Conservation (phyloP, 1,140 invertebrate species). For the Euwallacea similis region DNA sequence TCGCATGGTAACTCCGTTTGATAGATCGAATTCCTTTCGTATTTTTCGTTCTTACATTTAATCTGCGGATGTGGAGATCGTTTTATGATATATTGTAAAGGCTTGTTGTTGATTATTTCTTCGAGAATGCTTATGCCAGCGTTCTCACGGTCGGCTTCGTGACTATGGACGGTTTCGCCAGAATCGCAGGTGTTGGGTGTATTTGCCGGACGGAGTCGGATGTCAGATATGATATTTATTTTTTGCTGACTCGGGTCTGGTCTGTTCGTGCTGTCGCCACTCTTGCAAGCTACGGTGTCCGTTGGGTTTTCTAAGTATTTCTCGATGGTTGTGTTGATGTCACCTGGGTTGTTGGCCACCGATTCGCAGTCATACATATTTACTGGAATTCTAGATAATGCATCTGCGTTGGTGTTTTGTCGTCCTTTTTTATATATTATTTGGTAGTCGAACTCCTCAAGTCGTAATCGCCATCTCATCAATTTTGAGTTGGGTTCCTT, state of each 20-base stretch:
- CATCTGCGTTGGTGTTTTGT: slow-evolving; percentile 43
- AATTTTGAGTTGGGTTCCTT: slow-evolving; percentile 54
- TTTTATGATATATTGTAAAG: slow-evolving; percentile 1
- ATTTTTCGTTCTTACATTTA: not conserved
- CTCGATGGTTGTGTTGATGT: not conserved
- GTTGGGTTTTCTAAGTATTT: not conserved
- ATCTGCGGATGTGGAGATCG: not conserved
- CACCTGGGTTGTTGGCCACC: not conserved
- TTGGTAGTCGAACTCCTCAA: slow-evolving; percentile 54
- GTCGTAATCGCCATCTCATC: slow-evolving; percentile 53
- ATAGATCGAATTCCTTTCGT: slow-evolving; percentile 2
- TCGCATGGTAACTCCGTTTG: not conserved
- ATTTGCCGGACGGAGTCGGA: not conserved
- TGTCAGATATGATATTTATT: not conserved
- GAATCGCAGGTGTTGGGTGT: not conserved
- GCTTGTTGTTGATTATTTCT: slow-evolving; percentile 17
- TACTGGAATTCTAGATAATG: slow-evolving; percentile 17
- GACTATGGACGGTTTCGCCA: not conserved
- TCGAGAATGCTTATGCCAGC: slow-evolving; percentile 7
- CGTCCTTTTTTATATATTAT: slow-evolving; percentile 53
- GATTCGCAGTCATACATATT: slow-evolving; percentile 6
- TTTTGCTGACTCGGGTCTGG: not conserved
- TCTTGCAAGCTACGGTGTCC: not conserved
- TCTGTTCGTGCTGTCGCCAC: not conserved
- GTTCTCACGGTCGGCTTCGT: not conserved